Evolutionary conservation across 2,797 vertebrate genomes (phyloP).

Genomic region (Gymnodraco acuticeps): DNA sequence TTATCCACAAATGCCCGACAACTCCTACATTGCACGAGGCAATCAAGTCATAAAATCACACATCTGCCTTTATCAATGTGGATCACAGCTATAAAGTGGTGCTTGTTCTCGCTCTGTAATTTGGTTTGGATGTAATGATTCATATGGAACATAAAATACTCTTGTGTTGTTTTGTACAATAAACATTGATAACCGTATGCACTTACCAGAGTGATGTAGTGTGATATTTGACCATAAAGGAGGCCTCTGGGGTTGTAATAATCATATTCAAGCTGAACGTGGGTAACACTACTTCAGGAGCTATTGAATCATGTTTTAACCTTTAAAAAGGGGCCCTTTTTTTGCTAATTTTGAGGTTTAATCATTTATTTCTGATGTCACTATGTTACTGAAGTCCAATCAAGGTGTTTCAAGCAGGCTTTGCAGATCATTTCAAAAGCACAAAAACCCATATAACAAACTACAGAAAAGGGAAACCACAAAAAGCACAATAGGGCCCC

Average conservation of each 20-base stretch:
- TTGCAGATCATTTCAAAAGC: no score
- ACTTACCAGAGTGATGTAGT: constrained; percentile 19
- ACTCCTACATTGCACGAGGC: constrained; percentile 12
- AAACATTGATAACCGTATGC: constrained; percentile 34
- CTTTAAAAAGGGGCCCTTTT: no score
- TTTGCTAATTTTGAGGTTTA: no score
- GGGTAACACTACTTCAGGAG: constrained; percentile 26
- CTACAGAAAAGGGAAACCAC: no score
- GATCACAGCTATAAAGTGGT: constrained; percentile 31
- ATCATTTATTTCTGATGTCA: no score
- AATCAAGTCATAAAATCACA: constrained; percentile 56
- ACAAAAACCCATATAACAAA: no score
- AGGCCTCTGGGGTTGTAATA: constrained; percentile 34
- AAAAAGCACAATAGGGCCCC: no score
- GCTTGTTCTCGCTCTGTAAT: constrained; percentile 21
- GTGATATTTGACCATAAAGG: constrained; percentile 13
- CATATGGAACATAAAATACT: constrained; percentile 25
- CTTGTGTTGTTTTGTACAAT: constrained; percentile 29
- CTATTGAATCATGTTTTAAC: neutral
- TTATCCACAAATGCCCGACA: constrained; percentile 55
- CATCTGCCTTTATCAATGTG: constrained; percentile 5
- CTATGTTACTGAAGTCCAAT: no score
- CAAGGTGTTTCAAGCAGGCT: no score
- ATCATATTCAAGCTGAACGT: constrained; percentile 51
- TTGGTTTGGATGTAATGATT: constrained; percentile 23